A percentile compares a stretch with the other conserved stretches of the same genome.
Evolutionary conservation across 35 echinoderm and acorn worm species (phyloP).

Genomic region (Apostichopus japonicus): DNA sequence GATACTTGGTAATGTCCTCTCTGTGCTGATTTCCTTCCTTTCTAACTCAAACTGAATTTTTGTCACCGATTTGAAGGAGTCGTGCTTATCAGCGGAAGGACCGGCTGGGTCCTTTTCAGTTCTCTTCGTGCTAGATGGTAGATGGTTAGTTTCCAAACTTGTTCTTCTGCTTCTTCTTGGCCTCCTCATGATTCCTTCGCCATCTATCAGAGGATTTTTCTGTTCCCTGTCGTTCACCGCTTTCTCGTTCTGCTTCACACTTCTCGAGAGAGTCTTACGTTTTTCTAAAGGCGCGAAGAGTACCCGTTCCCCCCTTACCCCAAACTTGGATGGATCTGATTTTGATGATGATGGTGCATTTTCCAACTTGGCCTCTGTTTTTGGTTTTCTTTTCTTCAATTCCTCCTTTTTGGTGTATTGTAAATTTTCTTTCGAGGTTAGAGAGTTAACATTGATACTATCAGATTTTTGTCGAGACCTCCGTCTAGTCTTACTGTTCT

Average conservation of each 20-base stretch:
- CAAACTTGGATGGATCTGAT: neutral
- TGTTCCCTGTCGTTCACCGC: neutral
- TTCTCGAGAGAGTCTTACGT: neutral
- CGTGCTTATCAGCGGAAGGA: neutral
- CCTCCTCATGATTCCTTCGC: neutral
- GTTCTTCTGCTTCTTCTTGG: neutral
- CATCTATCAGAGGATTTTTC: neutral
- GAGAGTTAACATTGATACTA: neutral
- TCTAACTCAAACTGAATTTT: neutral
- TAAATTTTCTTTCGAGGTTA: neutral
- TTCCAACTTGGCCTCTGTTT: neutral
- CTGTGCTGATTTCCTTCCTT: neutral
- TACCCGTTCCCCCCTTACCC: neutral
- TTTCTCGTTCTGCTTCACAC: neutral
- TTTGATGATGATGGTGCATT: neutral
- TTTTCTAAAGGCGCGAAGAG: neutral
- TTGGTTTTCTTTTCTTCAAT: neutral
- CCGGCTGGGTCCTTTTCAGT: neutral
- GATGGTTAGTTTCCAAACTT: neutral
- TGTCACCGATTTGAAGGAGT: neutral
- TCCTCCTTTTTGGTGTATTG: neutral
- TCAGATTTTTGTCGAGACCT: neutral
- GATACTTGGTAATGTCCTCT: neutral
- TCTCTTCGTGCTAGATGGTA: neutral
- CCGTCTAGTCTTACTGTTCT: neutral